Conservation (phyloP, 2,888 invertebrate genomes). For the Sarcophaga caerulescens region DNA sequence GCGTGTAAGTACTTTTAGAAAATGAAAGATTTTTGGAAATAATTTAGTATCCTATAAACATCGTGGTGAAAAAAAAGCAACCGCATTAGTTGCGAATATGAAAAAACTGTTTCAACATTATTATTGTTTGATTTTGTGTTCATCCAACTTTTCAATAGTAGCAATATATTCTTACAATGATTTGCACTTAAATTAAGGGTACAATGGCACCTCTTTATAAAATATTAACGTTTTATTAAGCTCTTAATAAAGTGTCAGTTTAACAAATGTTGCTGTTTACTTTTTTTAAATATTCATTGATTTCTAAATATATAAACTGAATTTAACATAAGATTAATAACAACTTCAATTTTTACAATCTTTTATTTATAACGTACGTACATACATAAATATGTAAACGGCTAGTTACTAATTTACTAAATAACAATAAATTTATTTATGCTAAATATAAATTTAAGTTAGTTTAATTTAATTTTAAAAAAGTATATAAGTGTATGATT, state of each 20-base stretch:
- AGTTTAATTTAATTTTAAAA: constrained; percentile 22
- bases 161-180: background rate
- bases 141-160: too few species aligned
- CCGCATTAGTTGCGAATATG: too few species aligned
- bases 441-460: constrained; percentile 39
- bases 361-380: constrained; percentile 10
- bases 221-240: constrained; percentile 42
- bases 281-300: background rate
- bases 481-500: constrained; percentile 27
- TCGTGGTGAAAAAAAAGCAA: too few species aligned
- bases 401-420: constrained; percentile 39
- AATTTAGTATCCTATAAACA: too few species aligned
- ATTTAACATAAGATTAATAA: constrained; percentile 1
- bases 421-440: constrained; percentile 32
- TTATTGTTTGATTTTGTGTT: too few species aligned
- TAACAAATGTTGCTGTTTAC: constrained; percentile 18
- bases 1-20: too few species aligned
- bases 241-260: constrained; percentile 24
- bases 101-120: too few species aligned
- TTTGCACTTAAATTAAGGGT: background rate
- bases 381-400: too few species aligned
- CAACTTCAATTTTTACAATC: constrained; percentile 7
- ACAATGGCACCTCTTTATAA: background rate
- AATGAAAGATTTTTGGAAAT: too few species aligned
- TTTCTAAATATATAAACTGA: constrained; percentile 5